Percentiles rank a stretch among this genome's conserved stretches.
These are phyloP conservation scores for Paraplagusia blochii DNA, from an alignment of 2,113 vertebrate species.

Conservation along the genomic window DNA sequence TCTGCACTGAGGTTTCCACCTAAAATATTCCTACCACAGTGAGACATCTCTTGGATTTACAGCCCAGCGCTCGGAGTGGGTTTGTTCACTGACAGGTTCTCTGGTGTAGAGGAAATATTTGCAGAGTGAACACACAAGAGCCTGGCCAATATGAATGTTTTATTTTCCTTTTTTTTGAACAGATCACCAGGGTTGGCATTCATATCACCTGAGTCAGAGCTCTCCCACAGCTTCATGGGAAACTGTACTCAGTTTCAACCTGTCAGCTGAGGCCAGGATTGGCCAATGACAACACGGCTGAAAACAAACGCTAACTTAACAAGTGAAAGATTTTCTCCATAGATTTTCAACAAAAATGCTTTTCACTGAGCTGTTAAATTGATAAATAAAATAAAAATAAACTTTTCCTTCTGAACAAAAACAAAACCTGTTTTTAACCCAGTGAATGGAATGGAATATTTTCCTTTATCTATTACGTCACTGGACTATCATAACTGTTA, in stretches of 20 bases:
- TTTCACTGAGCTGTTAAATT: no score
- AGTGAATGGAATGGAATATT: no score
- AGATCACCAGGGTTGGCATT: constrained; percentile 1
- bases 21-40: constrained; percentile 32
- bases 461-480: no score
- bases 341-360: no score
- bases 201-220: constrained; percentile 25
- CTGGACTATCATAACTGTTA: no score
- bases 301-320: no score
- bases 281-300: no score
- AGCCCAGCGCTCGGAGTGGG: not conserved
- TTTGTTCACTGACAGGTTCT: not conserved
- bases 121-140: not conserved
- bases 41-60: constrained; percentile 18
- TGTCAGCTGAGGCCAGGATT: no score
- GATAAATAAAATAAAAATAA: no score
- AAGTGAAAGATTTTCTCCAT: no score
- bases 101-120: constrained; percentile 1
- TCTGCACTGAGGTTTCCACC: constrained; percentile 7
- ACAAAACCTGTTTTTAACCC: no score
- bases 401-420: no score
- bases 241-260: not conserved
- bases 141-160: constrained; percentile 8
- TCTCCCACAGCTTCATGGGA: constrained; percentile 9
- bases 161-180: not conserved